A percentile compares a stretch with the other conserved stretches of the same genome.
Evolutionary conservation across 2,113 vertebrate species (phyloP).

Genomic region (Oceanodroma tethys): DNA sequence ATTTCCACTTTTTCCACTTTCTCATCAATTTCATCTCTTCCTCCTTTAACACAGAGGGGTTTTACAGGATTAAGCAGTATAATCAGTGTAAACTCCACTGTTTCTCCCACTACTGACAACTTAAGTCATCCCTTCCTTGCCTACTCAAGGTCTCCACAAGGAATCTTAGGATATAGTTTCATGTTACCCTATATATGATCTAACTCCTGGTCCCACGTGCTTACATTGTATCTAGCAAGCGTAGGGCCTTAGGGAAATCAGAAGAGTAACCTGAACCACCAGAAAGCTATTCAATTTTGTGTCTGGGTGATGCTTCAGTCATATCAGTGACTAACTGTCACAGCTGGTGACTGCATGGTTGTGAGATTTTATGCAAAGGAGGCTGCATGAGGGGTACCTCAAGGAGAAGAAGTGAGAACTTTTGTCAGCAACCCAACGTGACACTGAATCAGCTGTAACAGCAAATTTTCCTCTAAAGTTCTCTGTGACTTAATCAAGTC

Average conservation of each 20-base stretch:
- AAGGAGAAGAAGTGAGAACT: background rate
- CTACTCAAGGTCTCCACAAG: background rate
- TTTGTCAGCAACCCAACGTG: background rate
- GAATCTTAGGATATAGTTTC: background rate
- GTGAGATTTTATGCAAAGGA: background rate
- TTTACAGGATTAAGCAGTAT: background rate
- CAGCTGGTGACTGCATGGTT: background rate
- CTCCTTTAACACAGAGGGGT: background rate
- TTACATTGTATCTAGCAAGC: background rate
- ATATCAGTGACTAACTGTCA: background rate
- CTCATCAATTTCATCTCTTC: background rate
- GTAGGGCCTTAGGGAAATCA: background rate
- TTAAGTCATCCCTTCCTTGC: background rate
- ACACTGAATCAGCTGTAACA: background rate
- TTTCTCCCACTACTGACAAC: background rate
- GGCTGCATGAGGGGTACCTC: background rate
- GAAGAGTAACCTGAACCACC: background rate
- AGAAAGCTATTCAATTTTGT: background rate
- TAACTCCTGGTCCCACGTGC: background rate
- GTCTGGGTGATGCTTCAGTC: background rate
- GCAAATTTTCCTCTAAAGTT: background rate
- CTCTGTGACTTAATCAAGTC: background rate
- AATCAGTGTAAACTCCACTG: background rate
- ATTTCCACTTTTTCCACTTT: background rate
- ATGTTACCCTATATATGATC: background rate